Percentiles rank a stretch among this genome's conserved stretches.
phyloP scores from a whole-genome alignment of 2,797 vertebrate species.

The Chelmon rostratus region DNA sequence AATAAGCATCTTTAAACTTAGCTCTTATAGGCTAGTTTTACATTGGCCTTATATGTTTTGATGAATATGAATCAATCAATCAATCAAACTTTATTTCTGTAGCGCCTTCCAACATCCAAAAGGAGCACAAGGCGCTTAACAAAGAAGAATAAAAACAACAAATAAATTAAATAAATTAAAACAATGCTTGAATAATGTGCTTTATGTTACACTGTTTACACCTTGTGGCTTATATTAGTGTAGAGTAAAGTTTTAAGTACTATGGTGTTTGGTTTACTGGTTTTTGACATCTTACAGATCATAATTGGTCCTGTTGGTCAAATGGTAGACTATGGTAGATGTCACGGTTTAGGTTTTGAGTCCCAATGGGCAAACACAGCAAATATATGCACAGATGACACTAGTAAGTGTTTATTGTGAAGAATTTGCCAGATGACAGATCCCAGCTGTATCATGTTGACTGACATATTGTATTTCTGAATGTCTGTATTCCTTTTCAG shows the following conservation, averaged over 20 bases:
- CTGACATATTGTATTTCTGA: background rate
- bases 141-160: too few relatives aligned
- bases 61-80: background rate
- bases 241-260: background rate
- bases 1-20: background rate
- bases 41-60: background rate
- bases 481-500: conserved; percentile 73
- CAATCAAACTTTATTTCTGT: too few relatives aligned
- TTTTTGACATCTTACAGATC: background rate
- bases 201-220: background rate
- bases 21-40: background rate
- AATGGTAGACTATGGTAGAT: background rate
- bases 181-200: too few relatives aligned
- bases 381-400: background rate
- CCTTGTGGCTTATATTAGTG: background rate
- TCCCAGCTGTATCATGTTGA: too few relatives aligned
- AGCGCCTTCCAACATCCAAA: too few relatives aligned
- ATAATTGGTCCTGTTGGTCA: background rate
- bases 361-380: background rate
- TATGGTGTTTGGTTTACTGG: background rate
- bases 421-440: background rate
- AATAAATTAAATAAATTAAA: too few relatives aligned
- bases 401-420: background rate
- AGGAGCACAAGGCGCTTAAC: too few relatives aligned
- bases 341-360: background rate